A percentile compares a stretch with the other conserved stretches of the same genome.
Evolutionary conservation across 1,140 invertebrate species (phyloP).

Genomic region (Zaprionus africanus): DNA sequence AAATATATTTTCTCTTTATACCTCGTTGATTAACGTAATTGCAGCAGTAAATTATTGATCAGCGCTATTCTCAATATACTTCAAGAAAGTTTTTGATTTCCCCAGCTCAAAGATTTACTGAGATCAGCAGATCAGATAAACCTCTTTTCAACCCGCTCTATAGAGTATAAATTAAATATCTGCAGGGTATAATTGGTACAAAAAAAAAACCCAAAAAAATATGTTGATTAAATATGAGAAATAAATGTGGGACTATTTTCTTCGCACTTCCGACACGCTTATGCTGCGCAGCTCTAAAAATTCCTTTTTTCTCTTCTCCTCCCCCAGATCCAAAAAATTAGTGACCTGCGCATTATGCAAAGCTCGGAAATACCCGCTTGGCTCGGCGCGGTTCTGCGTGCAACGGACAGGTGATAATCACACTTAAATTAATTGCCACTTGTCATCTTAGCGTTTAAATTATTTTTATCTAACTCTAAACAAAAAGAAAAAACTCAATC

Average conservation of each 20-base stretch:
- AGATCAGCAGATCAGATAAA: too few relatives aligned
- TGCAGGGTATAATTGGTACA: neutral
- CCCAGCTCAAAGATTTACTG: too few relatives aligned
- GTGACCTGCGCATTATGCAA: conserved; percentile 59
- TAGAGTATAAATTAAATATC: neutral
- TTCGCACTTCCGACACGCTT: conserved; percentile 48
- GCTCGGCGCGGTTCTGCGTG: conserved; percentile 47
- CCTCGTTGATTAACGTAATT: too few relatives aligned
- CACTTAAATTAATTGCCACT: conserved; percentile 83
- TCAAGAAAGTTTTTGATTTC: too few relatives aligned
- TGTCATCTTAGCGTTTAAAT: conserved; percentile 81
- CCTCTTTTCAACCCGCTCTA: neutral
- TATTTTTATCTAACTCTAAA: conserved; percentile 75
- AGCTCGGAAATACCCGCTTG: conserved; percentile 68
- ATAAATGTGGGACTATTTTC: conserved; percentile 6
- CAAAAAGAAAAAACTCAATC: conserved; percentile 25
- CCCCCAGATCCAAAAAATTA: conserved; percentile 74
- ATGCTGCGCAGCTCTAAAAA: conserved; percentile 49
- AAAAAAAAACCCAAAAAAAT: neutral
- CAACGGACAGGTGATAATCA: conserved; percentile 78
- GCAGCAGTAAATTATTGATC: too few relatives aligned
- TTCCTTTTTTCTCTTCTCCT: conserved; percentile 8
- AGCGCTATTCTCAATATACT: too few relatives aligned
- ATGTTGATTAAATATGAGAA: neutral
- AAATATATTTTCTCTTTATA: too few relatives aligned